These are phyloP conservation scores for Sisor rabdophorus DNA, from an alignment of 2,113 vertebrate species.

Conservation along the genomic window DNA sequence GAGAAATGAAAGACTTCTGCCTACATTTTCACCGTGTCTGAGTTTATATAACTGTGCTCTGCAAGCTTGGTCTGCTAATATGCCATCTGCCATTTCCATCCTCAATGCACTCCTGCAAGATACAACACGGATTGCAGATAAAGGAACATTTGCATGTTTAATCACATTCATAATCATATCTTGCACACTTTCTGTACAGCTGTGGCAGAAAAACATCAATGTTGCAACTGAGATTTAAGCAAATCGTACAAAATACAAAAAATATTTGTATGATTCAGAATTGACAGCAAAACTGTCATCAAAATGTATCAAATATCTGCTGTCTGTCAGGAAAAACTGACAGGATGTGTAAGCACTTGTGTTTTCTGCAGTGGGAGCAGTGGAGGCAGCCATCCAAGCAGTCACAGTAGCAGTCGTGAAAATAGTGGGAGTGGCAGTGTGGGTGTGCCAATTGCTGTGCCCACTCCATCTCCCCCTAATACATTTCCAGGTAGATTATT, in stretches of 20 bases:
- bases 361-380: conserved; percentile 87
- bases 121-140: not conserved
- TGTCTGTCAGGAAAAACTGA: not conserved
- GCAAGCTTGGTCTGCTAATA: conserved; percentile 13
- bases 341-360: conserved; percentile 50
- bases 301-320: too few species aligned
- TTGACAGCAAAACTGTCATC: too few species aligned
- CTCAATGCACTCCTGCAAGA: not conserved
- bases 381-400: conserved; percentile 87
- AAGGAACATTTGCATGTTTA: conserved; percentile 14
- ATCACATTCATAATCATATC: not conserved
- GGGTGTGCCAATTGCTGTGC: conserved; percentile 88
- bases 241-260: too few species aligned
- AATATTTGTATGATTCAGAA: not conserved
- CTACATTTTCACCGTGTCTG: conserved; percentile 16
- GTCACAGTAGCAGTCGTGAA: conserved; percentile 93
- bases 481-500: conserved; percentile 82
- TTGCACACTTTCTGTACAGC: not conserved
- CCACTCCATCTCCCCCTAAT: conserved; percentile 89
- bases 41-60: conserved; percentile 38
- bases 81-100: conserved; percentile 27
- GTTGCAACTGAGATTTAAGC: not conserved
- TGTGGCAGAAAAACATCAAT: not conserved
- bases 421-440: conserved; percentile 93
- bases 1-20: conserved; percentile 11